phyloP scores from a whole-genome alignment of 2,113 vertebrate genomes.

The Colius striatus region DNA sequence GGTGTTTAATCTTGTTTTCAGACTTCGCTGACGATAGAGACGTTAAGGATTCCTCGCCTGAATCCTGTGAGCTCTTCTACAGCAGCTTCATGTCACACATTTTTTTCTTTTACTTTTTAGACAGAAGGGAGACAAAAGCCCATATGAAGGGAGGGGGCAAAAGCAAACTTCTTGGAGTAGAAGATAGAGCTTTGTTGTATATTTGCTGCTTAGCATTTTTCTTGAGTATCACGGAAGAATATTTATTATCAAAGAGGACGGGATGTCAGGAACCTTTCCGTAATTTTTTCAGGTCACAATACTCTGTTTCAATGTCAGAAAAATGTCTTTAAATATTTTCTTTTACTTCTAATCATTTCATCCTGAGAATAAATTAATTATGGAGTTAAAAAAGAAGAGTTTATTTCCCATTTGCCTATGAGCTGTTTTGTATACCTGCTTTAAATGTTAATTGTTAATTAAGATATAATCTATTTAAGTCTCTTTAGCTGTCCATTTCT shows the following conservation, averaged over 20 bases:
- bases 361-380: constrained; percentile 40
- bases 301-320: background rate
- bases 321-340: constrained; percentile 25
- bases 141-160: background rate
- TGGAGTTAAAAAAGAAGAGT: background rate
- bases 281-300: background rate
- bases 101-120: background rate
- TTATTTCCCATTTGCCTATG: constrained; percentile 36
- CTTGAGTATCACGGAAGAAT: background rate
- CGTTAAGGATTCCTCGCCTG: background rate
- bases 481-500: constrained; percentile 26
- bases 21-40: background rate
- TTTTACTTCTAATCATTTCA: constrained; percentile 12
- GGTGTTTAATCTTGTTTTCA: background rate
- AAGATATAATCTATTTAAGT: constrained; percentile 38
- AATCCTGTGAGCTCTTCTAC: background rate
- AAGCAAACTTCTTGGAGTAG: background rate
- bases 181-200: background rate
- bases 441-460: constrained; percentile 63
- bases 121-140: fast-evolving
- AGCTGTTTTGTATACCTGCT: constrained; percentile 34
- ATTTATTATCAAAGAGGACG: background rate
- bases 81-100: background rate
- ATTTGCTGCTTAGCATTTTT: background rate
- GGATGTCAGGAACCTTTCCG: background rate